phyloP scores from a whole-genome alignment of 2,888 invertebrate species.

The Cartodere bifasciata region DNA sequence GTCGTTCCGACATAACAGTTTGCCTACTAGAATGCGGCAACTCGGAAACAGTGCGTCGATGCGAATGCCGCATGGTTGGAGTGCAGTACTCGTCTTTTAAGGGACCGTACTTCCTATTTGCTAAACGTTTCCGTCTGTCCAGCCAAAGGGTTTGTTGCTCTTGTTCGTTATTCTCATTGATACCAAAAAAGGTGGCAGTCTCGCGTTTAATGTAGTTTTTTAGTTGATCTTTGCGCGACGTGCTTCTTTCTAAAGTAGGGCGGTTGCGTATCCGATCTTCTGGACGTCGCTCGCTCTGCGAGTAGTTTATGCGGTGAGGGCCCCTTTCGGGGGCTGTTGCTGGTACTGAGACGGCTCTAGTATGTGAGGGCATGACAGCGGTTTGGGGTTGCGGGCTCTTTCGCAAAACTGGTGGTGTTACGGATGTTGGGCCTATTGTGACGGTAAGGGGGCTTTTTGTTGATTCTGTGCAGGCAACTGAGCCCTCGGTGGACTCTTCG shows the following conservation, averaged over 20 bases:
- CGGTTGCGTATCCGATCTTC: slow-evolving; percentile 21
- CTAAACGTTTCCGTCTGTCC: slow-evolving; percentile 65
- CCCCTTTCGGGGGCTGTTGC: slow-evolving; percentile 18
- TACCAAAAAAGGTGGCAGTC: slow-evolving; percentile 75
- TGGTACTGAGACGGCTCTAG: slow-evolving; percentile 24
- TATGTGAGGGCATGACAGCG: slow-evolving; percentile 8
- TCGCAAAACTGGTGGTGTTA: slow-evolving; percentile 14
- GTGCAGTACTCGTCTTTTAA: slow-evolving; percentile 38
- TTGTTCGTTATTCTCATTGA: slow-evolving; percentile 64
- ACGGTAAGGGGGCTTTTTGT: slow-evolving; percentile 6
- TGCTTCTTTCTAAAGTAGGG: slow-evolving; percentile 32
- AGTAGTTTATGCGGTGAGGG: slow-evolving; percentile 22
- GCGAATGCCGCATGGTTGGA: slow-evolving; percentile 11
- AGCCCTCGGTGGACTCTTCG: slow-evolving; percentile 6
- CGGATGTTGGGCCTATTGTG: slow-evolving; percentile 5
- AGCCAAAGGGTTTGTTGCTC: slow-evolving; percentile 65
- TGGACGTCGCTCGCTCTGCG: slow-evolving; percentile 31
- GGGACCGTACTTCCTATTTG: slow-evolving; percentile 42
- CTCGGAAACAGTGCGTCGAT: slow-evolving; percentile 20
- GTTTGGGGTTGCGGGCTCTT: slow-evolving; percentile 7
- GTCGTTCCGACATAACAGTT: slow-evolving; percentile 27
- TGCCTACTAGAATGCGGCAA: slow-evolving; percentile 12
- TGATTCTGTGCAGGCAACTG: slow-evolving; percentile 3
- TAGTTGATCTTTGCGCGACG: slow-evolving; percentile 36
- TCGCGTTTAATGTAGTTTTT: slow-evolving; percentile 61